Conservation (phyloP, 2,888 invertebrate genomes). For the Erannis defoliaria region DNA sequence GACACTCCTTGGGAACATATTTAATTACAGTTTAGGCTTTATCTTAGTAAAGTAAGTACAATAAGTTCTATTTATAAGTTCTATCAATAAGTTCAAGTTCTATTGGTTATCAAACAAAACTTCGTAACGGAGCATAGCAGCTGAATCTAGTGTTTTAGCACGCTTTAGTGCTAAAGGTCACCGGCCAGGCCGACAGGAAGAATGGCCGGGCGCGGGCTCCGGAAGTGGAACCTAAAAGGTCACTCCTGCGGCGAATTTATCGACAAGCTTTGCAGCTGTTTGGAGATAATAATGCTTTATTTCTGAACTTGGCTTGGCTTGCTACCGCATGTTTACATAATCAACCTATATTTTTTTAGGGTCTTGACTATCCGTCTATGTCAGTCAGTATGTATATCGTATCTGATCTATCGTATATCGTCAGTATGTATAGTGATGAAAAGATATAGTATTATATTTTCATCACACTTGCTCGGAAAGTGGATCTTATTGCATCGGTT, state of each 20-base stretch:
- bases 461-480: too few species aligned
- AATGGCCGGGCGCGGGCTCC: slow-evolving; percentile 57
- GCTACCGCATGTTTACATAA: neutral
- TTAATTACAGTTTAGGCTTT: too few species aligned
- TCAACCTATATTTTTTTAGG: too few species aligned
- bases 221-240: slow-evolving; percentile 54
- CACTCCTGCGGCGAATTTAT: slow-evolving; percentile 36
- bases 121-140: neutral
- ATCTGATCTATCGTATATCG: too few species aligned
- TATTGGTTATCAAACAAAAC: neutral
- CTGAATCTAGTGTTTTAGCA: neutral
- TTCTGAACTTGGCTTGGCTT: neutral
- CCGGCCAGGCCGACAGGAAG: slow-evolving; percentile 50
- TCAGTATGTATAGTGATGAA: too few species aligned
- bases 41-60: too few species aligned
- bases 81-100: neutral
- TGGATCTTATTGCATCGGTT: too few species aligned
- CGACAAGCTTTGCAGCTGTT: slow-evolving; percentile 17
- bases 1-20: too few species aligned
- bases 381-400: too few species aligned
- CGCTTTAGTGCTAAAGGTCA: slow-evolving; percentile 23
- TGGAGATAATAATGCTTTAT: neutral
- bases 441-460: too few species aligned
- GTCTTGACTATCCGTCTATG: too few species aligned
- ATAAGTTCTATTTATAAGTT: too few species aligned